A percentile compares a stretch with the other conserved stretches of the same genome.
phyloP scores from a whole-genome alignment of 2,888 invertebrate species.

The Hydrotaea cyrtoneurina region DNA sequence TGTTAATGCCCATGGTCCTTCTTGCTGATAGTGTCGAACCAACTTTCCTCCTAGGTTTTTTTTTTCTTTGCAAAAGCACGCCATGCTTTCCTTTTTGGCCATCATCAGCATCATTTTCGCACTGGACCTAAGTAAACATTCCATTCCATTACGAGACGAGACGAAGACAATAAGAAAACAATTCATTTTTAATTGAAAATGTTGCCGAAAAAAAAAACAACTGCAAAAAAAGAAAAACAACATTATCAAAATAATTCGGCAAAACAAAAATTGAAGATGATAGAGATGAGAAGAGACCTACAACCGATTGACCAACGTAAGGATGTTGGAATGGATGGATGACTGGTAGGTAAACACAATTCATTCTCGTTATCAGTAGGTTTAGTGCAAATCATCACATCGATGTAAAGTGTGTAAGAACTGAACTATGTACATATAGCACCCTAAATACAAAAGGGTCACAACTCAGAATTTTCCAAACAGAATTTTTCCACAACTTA shows the following conservation, averaged over 20 bases:
- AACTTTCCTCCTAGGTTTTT: background rate
- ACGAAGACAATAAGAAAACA: conserved; percentile 78
- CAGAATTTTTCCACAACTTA: too few species aligned
- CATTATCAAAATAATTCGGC: conserved; percentile 53
- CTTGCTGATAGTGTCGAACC: background rate
- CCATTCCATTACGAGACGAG: conserved; percentile 48
- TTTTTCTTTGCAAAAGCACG: conserved; percentile 50
- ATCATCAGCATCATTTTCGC: conserved; percentile 63
- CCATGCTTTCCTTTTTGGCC: conserved; percentile 53
- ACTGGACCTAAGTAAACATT: conserved; percentile 69
- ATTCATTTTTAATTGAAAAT: conserved; percentile 81
- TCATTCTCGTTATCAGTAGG: conserved; percentile 35
- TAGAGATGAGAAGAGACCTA: background rate
- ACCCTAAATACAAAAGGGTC: too few species aligned
- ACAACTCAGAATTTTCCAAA: too few species aligned
- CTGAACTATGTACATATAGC: too few species aligned
- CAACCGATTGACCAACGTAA: conserved; percentile 57
- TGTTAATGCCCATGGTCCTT: background rate
- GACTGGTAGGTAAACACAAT: background rate
- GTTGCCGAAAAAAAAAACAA: conserved; percentile 45
- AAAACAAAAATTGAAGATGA: conserved; percentile 35
- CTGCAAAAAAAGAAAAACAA: conserved; percentile 53
- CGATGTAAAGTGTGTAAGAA: background rate
- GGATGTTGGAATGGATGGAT: background rate
- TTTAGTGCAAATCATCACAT: too few species aligned